Percentiles rank a stretch among this genome's conserved stretches.
These are phyloP conservation scores for Chrysotoxum bicinctum DNA, from an alignment of 2,888 invertebrate genomes.

Conservation along the genomic window DNA sequence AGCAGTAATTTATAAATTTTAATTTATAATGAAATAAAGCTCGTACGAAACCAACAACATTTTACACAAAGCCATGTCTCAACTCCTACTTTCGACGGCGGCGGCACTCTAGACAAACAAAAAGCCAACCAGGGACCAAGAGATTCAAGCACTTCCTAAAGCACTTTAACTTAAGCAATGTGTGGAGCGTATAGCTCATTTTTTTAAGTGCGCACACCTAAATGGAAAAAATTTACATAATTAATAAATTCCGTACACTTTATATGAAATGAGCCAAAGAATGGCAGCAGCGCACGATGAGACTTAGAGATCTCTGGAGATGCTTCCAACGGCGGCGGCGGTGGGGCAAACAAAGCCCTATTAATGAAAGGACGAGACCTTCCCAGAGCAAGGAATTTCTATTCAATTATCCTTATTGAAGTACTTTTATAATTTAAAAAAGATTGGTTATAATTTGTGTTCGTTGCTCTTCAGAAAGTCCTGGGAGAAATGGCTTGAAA, in stretches of 20 bases:
- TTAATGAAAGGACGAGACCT: not conserved
- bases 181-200: not conserved
- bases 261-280: not conserved
- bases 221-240: conserved; percentile 3
- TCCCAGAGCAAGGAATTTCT: not conserved
- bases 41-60: not conserved
- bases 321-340: not conserved
- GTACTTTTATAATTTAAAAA: not conserved
- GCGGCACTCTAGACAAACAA: not conserved
- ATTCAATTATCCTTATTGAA: not conserved
- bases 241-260: not conserved
- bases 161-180: not conserved
- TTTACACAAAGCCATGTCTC: not conserved
- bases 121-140: not conserved
- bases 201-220: not conserved
- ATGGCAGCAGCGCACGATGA: not conserved
- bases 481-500: not conserved
- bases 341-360: not conserved
- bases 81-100: not conserved
- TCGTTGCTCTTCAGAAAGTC: not conserved
- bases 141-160: not conserved
- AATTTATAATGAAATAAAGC: not conserved
- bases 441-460: not conserved
- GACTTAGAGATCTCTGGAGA: not conserved
- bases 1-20: conserved; percentile 18